Evolutionary conservation across 1,140 invertebrate species (phyloP).

Genomic region (Heliothis virescens): DNA sequence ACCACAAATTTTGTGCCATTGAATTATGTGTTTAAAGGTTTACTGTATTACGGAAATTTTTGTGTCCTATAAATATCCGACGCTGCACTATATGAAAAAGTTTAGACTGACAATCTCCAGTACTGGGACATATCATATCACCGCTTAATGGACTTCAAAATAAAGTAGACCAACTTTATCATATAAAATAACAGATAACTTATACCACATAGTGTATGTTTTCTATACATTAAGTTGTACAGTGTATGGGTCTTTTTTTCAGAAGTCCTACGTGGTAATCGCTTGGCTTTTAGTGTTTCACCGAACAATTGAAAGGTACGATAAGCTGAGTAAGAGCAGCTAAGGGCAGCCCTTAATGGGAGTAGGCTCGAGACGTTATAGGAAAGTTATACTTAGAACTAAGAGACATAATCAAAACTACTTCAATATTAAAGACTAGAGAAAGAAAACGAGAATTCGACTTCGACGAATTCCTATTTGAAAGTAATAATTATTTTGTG

Average conservation of each 20-base stretch:
- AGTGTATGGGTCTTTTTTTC: conserved; percentile 6
- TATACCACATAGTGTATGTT: not conserved
- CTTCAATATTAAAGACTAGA: not conserved
- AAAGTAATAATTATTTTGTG: too few species aligned
- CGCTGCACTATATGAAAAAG: too few species aligned
- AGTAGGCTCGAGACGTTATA: not conserved
- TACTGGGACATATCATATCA: not conserved
- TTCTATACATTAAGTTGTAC: conserved; percentile 21
- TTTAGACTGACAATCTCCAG: too few species aligned
- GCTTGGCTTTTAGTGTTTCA: conserved; percentile 16
- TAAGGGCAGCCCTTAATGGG: conserved; percentile 16
- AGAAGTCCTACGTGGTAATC: conserved; percentile 22
- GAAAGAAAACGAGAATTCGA: not conserved
- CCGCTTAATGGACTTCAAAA: not conserved
- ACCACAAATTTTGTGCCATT: too few species aligned
- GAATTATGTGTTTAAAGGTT: too few species aligned
- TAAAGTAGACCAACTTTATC: not conserved
- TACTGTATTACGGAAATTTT: not conserved
- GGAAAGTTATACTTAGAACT: not conserved
- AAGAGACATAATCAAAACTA: too few species aligned
- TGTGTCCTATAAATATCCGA: not conserved
- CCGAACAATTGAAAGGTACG: conserved; percentile 11
- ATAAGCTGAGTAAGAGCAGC: conserved; percentile 18
- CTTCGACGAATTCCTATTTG: too few species aligned
- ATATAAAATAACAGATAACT: not conserved